Evolutionary conservation across 1,140 invertebrate genomes (phyloP), one percentile per base, ranked within the genome.

Genomic region (Lepidotrigona ventralis): DNA sequence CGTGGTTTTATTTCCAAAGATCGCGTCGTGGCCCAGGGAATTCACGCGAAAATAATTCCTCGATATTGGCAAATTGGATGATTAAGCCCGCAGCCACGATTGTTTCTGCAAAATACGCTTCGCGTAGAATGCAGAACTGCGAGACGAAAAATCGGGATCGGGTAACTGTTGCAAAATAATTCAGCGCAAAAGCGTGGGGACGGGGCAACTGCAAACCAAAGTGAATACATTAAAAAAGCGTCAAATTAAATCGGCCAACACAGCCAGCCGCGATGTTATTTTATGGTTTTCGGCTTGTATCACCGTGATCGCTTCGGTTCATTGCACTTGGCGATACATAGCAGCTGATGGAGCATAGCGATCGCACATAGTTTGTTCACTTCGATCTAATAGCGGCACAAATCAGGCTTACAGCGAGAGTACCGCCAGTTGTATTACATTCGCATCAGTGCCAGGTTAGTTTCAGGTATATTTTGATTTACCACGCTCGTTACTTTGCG

Each of bases 341-440:
- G 51, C 64, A 63, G 17, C 51, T 63, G 68, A 77, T 74, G 56
- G 51, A 68, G 63, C 79, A 66, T 70, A 63, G 33, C 63, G 79
- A 72, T 85, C 66, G 56, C 66, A 29, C 73, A 66, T 63, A 51
- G 58, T 56, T 83, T 79, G 33, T 79, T 79, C 81, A 26, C 29
- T 39, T 68, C 29, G 29, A 51, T 83, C 79, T 79, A 64, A 64
- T 54, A 83, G 39, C 64, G 21, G 29, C 46, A 21, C n/a, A 63
- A 33, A 77, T 70, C 76, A 56, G 58, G 56, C 58, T 71, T 83
- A 70, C 66, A 79, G 72, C 23, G 51, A 51, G 26, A 8, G 23
- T 26, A 53, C 56, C 23, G 29, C n/a, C 19, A 51, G 23, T 78
- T 78, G 73, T 83, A 51, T 60, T 70, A 56, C 33, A 29, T 23